These are phyloP conservation scores for Scopus umbretta DNA, from an alignment of 2,113 vertebrate genomes.

Conservation along the genomic window DNA sequence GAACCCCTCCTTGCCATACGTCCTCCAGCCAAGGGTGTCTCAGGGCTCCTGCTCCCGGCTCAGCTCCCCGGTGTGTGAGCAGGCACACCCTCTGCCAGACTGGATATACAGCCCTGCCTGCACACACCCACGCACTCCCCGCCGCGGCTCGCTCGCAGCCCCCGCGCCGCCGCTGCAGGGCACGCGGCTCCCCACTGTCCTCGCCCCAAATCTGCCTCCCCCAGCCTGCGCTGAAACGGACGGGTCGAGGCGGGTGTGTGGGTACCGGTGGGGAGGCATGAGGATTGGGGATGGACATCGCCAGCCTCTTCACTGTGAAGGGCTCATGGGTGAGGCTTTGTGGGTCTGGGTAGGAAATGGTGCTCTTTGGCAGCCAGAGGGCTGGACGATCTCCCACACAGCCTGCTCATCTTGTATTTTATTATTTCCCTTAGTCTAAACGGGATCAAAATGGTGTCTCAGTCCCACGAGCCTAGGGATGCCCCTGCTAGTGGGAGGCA, in stretches of 20 bases:
- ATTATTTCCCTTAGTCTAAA: neutral
- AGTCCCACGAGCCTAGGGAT: neutral
- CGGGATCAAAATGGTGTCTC: neutral
- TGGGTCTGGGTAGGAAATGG: neutral
- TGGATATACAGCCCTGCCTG: conserved; percentile 76
- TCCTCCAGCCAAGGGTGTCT: conserved; percentile 17
- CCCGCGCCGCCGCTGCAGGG: conserved; percentile 8
- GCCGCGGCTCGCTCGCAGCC: neutral
- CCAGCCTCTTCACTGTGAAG: neutral
- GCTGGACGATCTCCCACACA: neutral
- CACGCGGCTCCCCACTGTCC: neutral
- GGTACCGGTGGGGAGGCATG: fast-evolving
- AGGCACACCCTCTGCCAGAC: conserved; percentile 75
- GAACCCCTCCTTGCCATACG: conserved; percentile 66
- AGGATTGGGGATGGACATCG: fast-evolving
- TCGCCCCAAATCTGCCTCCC: neutral
- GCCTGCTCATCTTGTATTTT: neutral
- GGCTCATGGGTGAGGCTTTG: neutral
- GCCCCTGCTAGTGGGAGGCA: neutral
- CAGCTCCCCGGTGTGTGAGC: conserved; percentile 57
- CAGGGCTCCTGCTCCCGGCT: conserved; percentile 54
- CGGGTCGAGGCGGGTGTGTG: fast-evolving
- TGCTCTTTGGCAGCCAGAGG: fast-evolving
- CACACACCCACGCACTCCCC: conserved; percentile 67
- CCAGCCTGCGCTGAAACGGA: neutral